Evolutionary conservation across 35 echinoderm and acorn worm species (phyloP).

Genomic region (Holothuria glaberrima): DNA sequence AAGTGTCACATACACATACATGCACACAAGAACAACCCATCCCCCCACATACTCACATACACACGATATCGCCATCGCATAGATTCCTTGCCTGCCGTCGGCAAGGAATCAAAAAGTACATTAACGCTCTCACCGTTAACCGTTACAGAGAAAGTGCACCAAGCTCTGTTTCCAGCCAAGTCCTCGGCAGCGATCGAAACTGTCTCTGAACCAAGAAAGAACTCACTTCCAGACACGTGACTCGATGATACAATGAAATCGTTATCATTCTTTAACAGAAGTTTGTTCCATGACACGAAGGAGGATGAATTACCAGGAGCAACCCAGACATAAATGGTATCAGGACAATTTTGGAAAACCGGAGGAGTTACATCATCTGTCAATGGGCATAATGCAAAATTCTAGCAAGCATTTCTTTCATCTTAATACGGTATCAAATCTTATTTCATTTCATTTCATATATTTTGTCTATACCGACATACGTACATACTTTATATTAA

Average conservation of each 20-base stretch:
- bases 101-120: too few relatives aligned
- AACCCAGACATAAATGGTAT: background rate
- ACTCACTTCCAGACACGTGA: background rate
- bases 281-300: background rate
- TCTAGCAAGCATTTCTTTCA: too few relatives aligned
- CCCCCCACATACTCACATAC: too few relatives aligned
- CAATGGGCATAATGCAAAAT: too few relatives aligned
- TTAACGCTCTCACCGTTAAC: background rate
- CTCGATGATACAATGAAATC: background rate
- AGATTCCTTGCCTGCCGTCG: too few relatives aligned
- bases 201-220: background rate
- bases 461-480: too few relatives aligned
- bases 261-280: background rate
- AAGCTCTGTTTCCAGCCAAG: background rate
- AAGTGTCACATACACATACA: too few relatives aligned
- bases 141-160: slow-evolving; percentile 5
- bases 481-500: too few relatives aligned
- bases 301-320: background rate
- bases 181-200: background rate
- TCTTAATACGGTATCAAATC: too few relatives aligned
- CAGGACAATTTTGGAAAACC: background rate
- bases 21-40: too few relatives aligned
- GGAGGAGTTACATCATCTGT: background rate
- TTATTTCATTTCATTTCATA: too few relatives aligned
- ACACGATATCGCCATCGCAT: too few relatives aligned